Evolutionary conservation across 2,113 vertebrate species (phyloP), one percentile per base, ranked within the genome.

Genomic region (Tretioscincus oriximinensis): DNA sequence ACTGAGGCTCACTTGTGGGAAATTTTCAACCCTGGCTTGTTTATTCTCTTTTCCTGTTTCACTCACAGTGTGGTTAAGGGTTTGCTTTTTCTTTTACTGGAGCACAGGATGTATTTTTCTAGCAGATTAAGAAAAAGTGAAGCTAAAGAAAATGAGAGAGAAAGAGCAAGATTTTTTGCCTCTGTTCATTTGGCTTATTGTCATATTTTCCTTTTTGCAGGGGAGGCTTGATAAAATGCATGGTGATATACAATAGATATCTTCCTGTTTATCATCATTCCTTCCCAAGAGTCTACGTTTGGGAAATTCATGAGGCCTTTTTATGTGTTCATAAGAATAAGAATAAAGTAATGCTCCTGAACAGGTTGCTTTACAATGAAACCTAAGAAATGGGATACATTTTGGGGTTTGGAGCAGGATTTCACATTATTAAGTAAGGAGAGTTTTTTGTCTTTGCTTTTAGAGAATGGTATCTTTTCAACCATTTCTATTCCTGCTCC

Each of bases 11-110:
- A 75, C 47, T 95, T 90, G 90, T 79, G 90, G 94, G 94, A 95
- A 94, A 89, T 93, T 95, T 93, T 94, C 93, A 93, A 91, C 78
- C 84, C 86, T 84, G 85, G 65, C 77, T 89, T 95, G 88, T 94
- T 96, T 94, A 93, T 91, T 93, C 95, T 94, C 85, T 92, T 87
- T 96, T 96, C 95, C 95, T 95, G 93, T 93, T 96, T 92, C 89
- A 95, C 88, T 92, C 89, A 94, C 93, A 94, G 94, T 95, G 93
- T 41, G 87, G 92, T 95, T 93, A 93, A 91, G 92, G 94, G 89
- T 88, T 93, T 95, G 93, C 95, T 95, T 94, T 95, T 84, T 41
- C 35, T 41, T 67, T 90, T 87, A 90, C 87, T 90, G 86, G 90
- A 90, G 90, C 91, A 91, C 85, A 87, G 88, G 88, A 87, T 87